Base-by-base conservation (phyloP, 2,888 invertebrate genomes). In the Crepidodera aurea region DNA sequence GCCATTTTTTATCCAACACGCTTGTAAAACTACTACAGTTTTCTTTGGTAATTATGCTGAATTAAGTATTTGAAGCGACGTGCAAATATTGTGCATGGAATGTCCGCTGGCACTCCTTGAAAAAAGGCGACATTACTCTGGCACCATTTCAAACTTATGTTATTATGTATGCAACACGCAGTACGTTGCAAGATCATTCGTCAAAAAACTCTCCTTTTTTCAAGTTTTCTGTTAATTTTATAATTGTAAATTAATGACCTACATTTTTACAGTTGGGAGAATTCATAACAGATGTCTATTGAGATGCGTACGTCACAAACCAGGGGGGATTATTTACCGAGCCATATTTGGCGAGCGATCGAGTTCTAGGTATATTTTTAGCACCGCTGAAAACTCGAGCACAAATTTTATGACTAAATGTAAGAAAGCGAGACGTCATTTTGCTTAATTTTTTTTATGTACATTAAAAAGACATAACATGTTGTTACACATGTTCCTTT, bases 311-410 rank as follows among this genome's bases (percentile, higher is more conserved):
- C 72, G 71, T 70, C 69, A 70, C 70, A 64, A 68, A 70, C 66
- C 32, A 44, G 39, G 34, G 27, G 39, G 39, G 37, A 50, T 55
- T 50, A 51, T 48, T 50, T 32, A 58, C 59, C 69, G 66, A 27
- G 15, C 74, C 74, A 61, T 73, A 74, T 74, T 73, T 73, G 73
- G 74, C 69, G 62, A 59, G 63, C 60, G 69, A 71, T 73, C 72
- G 67, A 51, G 69, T 73, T 72, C 64, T 66, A 39, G 54, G 59
- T 60, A 1, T 74, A 73, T 74, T 73, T 72, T 71, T 74, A 73
- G 71, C 68, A 32, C 51, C 19, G 34, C 32, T 37, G 37, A 56
- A 57, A 62, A 57, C 44, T 44, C 32, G 39, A 22, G 62, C 51
- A 51, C 19, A 18, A 10, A 37, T 51, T 57, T 39, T 48, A 40